Evolutionary conservation across 2,113 vertebrate species (phyloP), one percentile per base, ranked within the genome.

Genomic region (Bubo blakistoni): DNA sequence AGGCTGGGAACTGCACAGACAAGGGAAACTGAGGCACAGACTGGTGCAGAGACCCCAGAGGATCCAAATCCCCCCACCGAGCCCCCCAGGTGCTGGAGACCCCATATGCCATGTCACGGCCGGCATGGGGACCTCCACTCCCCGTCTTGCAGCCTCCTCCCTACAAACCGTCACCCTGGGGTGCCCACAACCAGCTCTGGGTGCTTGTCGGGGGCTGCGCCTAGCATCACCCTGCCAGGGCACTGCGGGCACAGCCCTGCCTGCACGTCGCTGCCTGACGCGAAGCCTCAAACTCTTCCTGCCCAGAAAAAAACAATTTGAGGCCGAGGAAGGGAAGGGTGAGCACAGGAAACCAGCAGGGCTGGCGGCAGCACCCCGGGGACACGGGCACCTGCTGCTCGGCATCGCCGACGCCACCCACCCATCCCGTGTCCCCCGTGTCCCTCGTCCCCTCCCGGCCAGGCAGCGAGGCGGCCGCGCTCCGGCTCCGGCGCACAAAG

Each of bases 111-210:
- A 6, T 3, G 1, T 32, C 77, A n/a, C 27, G 10, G 32, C 38
- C 2, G 3, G 52, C 38, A 52, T 6, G 0, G 61, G 40, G 11
- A 58, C 16, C 30, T 30, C 29, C 57, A 0, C 3, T 8, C 27
- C 26, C 25, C 0, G 2, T 32, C 58, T 55, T 13, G 2, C 58
- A 94, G 55, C 78, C 51, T 54, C 24, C 9, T 76, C 49, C 61
- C 44, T 2, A 2, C 46, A 36, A 76, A 52, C 72, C 32, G 52
- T 3, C 90, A 79, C 74, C 58, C 58, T 4, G 47, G 6, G 22
- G 84, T 70, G 42, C 59, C 63, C n/a, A 47, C 0, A 0, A n/a
- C 13, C 3, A 0, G 40, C 63, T 72, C 62, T 0, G 2, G 42
- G 42, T 3, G 2, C 51, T 55, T 34, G 32, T 12, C 3, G 13